These are phyloP conservation scores for Zygogramma bicolorata DNA, from an alignment of 2,888 invertebrate species.

Conservation along the genomic window DNA sequence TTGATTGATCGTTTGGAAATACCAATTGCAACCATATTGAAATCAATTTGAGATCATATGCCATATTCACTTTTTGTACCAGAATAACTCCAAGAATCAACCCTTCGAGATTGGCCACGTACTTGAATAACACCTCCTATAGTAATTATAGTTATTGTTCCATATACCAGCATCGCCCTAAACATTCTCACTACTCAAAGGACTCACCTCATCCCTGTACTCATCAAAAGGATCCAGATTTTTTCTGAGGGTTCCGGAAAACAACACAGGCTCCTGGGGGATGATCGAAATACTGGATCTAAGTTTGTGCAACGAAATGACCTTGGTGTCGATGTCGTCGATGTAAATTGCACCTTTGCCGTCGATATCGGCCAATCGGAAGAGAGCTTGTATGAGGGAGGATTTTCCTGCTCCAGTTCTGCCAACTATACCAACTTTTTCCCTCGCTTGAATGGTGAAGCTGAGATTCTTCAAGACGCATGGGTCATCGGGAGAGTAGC, in stretches of 20 bases:
- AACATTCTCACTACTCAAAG: background rate
- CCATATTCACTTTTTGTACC: too few relatives aligned
- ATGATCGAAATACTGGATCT: constrained; percentile 85
- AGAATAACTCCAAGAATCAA: too few relatives aligned
- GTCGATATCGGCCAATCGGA: constrained; percentile 81
- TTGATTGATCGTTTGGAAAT: too few relatives aligned
- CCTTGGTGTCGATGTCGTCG: constrained; percentile 78
- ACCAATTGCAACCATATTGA: too few relatives aligned
- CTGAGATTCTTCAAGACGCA: constrained; percentile 81
- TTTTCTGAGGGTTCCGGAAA: constrained; percentile 86
- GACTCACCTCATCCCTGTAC: constrained; percentile 75
- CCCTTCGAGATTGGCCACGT: too few relatives aligned
- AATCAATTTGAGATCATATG: too few relatives aligned
- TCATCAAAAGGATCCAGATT: constrained; percentile 92
- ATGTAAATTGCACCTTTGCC: constrained; percentile 78
- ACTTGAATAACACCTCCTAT: too few relatives aligned
- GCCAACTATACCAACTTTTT: constrained; percentile 84
- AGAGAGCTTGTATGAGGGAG: constrained; percentile 80
- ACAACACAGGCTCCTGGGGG: constrained; percentile 87
- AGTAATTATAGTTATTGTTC: too few relatives aligned
- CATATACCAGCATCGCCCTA: background rate
- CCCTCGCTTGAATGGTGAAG: constrained; percentile 75
- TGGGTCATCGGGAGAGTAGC: constrained; percentile 78
- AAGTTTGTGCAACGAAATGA: constrained; percentile 79
- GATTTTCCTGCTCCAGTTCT: constrained; percentile 88